phyloP scores from a whole-genome alignment of 1,140 invertebrate species.

The Drosophila oshimai region DNA sequence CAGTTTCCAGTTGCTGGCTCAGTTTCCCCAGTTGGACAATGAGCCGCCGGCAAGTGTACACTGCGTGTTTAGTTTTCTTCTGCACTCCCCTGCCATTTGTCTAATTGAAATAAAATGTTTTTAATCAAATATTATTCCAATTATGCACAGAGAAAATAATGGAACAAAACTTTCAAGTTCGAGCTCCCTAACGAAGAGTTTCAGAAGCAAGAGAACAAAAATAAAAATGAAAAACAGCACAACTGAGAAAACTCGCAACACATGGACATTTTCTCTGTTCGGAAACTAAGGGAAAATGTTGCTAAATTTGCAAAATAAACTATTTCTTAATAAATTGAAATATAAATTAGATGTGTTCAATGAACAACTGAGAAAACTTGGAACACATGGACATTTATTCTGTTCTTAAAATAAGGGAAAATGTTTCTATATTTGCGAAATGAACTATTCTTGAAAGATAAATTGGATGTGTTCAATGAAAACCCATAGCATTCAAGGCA shows the following conservation, averaged over 20 bases:
- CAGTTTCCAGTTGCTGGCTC: conserved; percentile 17
- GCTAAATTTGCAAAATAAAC: no score
- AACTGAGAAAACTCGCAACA: conserved; percentile 88
- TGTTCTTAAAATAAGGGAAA: no score
- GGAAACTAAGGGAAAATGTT: no score
- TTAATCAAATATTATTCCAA: conserved; percentile 78
- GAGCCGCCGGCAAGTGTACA: conserved; percentile 45
- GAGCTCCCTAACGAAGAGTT: neutral
- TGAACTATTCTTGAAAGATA: no score
- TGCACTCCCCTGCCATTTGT: conserved; percentile 28
- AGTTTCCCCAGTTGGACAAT: conserved; percentile 35
- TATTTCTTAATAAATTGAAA: no score
- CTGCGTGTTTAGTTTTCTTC: conserved; percentile 53
- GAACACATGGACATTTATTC: no score
- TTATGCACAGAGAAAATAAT: conserved; percentile 69
- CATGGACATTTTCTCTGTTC: neutral
- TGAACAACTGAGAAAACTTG: no score
- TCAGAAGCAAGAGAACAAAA: neutral
- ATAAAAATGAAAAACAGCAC: neutral
- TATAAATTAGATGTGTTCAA: no score
- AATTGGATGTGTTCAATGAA: no score
- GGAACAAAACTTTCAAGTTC: conserved; percentile 32
- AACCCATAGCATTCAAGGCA: no score
- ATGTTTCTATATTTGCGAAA: no score
- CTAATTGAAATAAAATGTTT: conserved; percentile 81